These are phyloP conservation scores for Elgaria multicarinata DNA, from an alignment of 2,113 vertebrate genomes.

Conservation along the genomic window DNA sequence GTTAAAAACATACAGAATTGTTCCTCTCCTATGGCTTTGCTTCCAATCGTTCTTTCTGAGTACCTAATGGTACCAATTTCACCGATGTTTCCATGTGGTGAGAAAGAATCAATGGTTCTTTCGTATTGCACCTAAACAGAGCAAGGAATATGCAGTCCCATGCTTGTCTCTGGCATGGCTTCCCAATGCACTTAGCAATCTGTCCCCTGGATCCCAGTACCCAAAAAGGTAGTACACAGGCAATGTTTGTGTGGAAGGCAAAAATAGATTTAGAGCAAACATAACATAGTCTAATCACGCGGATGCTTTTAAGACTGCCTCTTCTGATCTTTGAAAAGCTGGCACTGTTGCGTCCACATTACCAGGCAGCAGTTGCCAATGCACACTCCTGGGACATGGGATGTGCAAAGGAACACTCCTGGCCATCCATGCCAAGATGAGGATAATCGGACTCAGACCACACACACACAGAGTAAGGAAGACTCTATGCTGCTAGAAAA, in stretches of 20 bases:
- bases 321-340: conserved; percentile 19
- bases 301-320: not conserved
- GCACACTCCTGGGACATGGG: not conserved
- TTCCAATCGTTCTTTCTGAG: not conserved
- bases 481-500: not conserved
- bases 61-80: conserved; percentile 32
- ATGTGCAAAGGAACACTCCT: conserved; percentile 25
- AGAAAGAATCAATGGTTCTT: not conserved
- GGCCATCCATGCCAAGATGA: conserved; percentile 9
- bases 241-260: conserved; percentile 14
- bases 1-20: not conserved
- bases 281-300: not conserved
- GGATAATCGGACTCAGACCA: conserved; percentile 7
- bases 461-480: not conserved
- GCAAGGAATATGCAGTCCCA: not conserved
- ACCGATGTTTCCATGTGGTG: not conserved
- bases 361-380: not conserved
- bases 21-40: not conserved
- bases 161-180: not conserved
- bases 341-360: not conserved
- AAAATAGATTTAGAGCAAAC: conserved; percentile 27
- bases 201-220: not conserved
- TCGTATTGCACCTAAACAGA: not conserved
- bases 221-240: not conserved
- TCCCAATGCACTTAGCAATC: not conserved